A percentile compares a stretch with the other conserved stretches of the same genome.
Evolutionary conservation across 2,888 invertebrate genomes (phyloP).

Genomic region (Chloroclystis v-ata): DNA sequence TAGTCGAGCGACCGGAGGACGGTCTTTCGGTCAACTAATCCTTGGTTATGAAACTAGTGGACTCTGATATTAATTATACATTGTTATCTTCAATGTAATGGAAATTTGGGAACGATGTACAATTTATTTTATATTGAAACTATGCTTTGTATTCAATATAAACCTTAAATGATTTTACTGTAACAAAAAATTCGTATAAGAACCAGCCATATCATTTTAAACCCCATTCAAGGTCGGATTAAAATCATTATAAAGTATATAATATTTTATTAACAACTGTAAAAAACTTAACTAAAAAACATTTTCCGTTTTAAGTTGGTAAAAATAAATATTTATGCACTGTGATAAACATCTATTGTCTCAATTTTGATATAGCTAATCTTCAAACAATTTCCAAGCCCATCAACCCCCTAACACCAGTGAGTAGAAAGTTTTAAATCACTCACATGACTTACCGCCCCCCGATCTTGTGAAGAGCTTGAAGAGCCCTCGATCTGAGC

Average conservation of each 20-base stretch:
- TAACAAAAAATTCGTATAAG: too few relatives aligned
- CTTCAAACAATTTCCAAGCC: conserved; percentile 16
- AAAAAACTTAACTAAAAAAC: too few relatives aligned
- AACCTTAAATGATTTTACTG: too few relatives aligned
- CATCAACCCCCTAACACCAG: conserved; percentile 34
- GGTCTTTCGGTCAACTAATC: conserved; percentile 68
- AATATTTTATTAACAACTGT: too few relatives aligned
- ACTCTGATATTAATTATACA: conserved; percentile 43
- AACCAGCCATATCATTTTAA: too few relatives aligned
- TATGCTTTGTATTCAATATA: too few relatives aligned
- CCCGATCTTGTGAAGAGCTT: conserved; percentile 17
- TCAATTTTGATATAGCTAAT: conserved; percentile 15
- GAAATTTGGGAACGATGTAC: conserved; percentile 8
- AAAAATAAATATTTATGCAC: too few relatives aligned
- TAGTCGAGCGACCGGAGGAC: conserved; percentile 54
- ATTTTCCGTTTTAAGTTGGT: too few relatives aligned
- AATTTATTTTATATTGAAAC: not conserved
- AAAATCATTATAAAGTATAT: too few relatives aligned
- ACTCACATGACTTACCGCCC: conserved; percentile 42
- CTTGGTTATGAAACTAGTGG: conserved; percentile 56
- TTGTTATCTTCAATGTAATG: conserved; percentile 16
- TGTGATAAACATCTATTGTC: conserved; percentile 12
- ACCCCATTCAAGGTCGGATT: too few relatives aligned
- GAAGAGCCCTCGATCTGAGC: conserved; percentile 42
- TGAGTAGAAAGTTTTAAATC: conserved; percentile 82